These are phyloP conservation scores for Aphelocoma coerulescens DNA, from an alignment of 2,113 vertebrate species.

Conservation along the genomic window DNA sequence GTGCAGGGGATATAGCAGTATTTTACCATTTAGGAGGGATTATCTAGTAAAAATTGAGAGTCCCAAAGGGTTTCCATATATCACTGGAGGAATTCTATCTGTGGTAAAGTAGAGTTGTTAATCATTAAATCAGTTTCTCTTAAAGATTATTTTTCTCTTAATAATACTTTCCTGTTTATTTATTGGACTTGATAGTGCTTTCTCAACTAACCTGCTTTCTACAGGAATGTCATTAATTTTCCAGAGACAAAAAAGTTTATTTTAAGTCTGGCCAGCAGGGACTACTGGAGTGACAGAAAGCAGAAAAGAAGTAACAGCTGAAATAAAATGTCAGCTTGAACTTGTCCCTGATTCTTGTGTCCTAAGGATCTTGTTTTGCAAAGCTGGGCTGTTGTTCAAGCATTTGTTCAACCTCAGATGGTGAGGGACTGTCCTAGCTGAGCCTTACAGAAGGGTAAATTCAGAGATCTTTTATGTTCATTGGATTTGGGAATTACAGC, in stretches of 20 bases:
- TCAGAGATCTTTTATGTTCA: neutral
- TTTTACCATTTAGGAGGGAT: neutral
- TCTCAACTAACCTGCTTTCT: neutral
- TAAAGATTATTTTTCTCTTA: slow-evolving; percentile 13
- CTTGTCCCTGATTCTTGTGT: neutral
- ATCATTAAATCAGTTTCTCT: neutral
- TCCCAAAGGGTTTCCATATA: neutral
- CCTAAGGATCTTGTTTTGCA: neutral
- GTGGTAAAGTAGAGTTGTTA: neutral
- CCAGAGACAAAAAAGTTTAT: neutral
- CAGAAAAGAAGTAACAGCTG: neutral
- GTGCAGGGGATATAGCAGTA: neutral
- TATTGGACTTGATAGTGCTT: neutral
- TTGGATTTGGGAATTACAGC: neutral
- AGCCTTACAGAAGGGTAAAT: neutral
- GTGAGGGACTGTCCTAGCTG: neutral
- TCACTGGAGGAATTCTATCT: neutral
- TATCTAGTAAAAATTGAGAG: neutral
- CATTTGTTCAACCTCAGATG: neutral
- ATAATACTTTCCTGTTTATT: neutral
- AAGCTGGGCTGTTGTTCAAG: neutral
- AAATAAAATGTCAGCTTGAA: neutral
- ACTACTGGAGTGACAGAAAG: neutral
- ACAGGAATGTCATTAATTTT: slow-evolving; percentile 8
- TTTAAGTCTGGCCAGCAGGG: neutral